These are phyloP conservation scores for Ictidomys tridecemlineatus DNA, from an alignment of 2,113 vertebrate genomes.

Conservation along the genomic window DNA sequence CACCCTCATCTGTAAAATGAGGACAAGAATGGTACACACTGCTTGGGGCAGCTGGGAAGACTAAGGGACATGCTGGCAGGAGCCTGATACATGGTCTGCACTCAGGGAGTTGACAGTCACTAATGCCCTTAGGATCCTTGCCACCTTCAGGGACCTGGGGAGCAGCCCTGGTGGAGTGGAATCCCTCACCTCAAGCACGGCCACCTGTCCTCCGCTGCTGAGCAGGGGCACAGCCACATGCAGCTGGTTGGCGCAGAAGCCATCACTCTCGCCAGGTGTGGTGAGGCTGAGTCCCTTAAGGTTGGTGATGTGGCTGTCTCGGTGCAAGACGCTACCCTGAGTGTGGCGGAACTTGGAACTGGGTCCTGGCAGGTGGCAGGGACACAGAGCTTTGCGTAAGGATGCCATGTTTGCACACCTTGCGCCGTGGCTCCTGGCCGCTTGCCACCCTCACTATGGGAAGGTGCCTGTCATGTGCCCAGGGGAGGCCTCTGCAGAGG, in stretches of 20 bases:
- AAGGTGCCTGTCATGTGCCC: neutral
- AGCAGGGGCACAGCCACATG: constrained; percentile 93
- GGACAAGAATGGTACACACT: neutral
- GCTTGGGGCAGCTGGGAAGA: neutral
- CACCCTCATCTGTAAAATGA: constrained; percentile 61
- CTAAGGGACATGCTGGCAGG: neutral
- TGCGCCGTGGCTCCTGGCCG: neutral
- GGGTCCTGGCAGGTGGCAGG: constrained; percentile 83
- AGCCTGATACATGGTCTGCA: neutral
- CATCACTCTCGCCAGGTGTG: constrained; percentile 95
- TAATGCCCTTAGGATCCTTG: neutral
- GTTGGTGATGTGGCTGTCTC: constrained; percentile 96
- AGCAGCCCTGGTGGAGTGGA: neutral
- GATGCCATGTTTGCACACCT: neutral
- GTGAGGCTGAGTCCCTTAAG: constrained; percentile 95
- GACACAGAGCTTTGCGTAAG: neutral
- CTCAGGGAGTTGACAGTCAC: neutral
- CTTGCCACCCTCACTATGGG: neutral
- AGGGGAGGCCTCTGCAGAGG: neutral
- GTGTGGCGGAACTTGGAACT: constrained; percentile 95
- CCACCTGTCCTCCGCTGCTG: constrained; percentile 95
- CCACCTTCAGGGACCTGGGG: neutral
- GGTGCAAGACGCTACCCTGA: constrained; percentile 93
- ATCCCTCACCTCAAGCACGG: constrained; percentile 91
- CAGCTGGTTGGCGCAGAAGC: constrained; percentile 93